These are phyloP conservation scores for Bombus terrestris DNA, from an alignment of 1,140 invertebrate species.

Conservation along the genomic window DNA sequence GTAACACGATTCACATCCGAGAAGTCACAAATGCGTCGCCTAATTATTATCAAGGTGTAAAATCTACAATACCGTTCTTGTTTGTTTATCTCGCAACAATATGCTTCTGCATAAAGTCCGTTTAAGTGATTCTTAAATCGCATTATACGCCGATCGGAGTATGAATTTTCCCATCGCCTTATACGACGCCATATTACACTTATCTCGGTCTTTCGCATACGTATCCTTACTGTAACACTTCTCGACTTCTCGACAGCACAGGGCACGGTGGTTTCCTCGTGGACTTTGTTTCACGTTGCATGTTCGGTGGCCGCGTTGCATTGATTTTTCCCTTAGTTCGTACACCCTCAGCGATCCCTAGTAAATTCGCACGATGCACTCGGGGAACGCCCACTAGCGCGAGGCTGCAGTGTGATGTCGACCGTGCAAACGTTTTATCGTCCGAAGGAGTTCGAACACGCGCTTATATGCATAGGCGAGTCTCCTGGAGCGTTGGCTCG, in stretches of 20 bases:
- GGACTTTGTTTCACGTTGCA: constrained; percentile 10
- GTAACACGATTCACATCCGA: no score
- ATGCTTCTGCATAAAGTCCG: not conserved
- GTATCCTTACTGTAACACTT: not conserved
- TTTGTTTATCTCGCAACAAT: no score
- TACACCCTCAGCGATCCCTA: constrained; percentile 41
- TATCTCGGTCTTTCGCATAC: not conserved
- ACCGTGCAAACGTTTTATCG: not conserved
- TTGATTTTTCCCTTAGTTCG: constrained; percentile 41
- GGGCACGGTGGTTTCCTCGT: not conserved
- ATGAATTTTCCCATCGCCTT: not conserved
- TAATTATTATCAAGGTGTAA: no score
- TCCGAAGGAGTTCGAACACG: not conserved
- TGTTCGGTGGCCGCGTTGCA: constrained; percentile 23
- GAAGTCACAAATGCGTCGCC: no score
- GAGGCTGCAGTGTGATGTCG: not conserved
- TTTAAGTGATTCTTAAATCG: not conserved
- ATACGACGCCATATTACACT: not conserved
- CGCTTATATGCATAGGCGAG: not conserved
- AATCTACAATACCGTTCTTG: no score
- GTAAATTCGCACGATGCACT: constrained; percentile 49
- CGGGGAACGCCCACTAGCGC: constrained; percentile 24
- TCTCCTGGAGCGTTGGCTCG: constrained; percentile 11
- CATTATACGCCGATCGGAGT: not conserved
- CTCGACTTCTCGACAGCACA: no score